A percentile compares a stretch with the other conserved stretches of the same genome.
phyloP scores from a whole-genome alignment of 2,113 vertebrate genomes.

The Halichoerus grypus region DNA sequence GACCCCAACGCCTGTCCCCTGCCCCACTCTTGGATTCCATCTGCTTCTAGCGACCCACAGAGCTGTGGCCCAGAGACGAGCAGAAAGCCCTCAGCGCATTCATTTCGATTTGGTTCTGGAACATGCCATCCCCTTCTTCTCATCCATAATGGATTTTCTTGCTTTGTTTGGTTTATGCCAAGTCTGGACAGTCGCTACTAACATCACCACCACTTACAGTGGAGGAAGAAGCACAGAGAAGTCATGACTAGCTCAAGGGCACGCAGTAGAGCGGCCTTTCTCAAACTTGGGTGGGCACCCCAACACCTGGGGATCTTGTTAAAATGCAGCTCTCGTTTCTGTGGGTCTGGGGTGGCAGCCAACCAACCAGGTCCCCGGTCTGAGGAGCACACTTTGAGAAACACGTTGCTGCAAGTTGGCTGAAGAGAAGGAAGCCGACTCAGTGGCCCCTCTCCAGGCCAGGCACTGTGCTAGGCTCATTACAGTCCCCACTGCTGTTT shows the following conservation, averaged over 20 bases:
- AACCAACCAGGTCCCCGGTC: neutral
- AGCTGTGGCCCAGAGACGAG: neutral
- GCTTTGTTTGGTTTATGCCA: neutral
- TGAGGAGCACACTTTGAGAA: neutral
- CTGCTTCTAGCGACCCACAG: neutral
- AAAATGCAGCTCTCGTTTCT: neutral
- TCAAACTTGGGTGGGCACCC: neutral
- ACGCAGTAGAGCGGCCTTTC: accelerated
- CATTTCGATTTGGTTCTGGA: neutral
- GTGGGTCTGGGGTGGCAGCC: neutral
- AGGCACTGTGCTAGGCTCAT: accelerated
- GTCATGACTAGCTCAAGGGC: neutral
- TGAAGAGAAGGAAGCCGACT: accelerated
- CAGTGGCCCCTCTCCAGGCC: neutral
- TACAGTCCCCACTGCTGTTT: accelerated
- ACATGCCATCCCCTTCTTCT: accelerated
- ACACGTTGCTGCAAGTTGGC: accelerated
- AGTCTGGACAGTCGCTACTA: neutral
- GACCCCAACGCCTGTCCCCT: neutral
- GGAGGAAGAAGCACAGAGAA: neutral
- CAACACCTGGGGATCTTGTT: no score
- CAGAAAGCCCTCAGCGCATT: neutral
- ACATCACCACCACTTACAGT: no score
- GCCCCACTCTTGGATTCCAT: neutral
- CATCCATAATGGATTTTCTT: neutral